A percentile compares a stretch with the other conserved stretches of the same genome.
Conservation (phyloP, 2,888 invertebrate species). For the Uropetala carovei region DNA sequence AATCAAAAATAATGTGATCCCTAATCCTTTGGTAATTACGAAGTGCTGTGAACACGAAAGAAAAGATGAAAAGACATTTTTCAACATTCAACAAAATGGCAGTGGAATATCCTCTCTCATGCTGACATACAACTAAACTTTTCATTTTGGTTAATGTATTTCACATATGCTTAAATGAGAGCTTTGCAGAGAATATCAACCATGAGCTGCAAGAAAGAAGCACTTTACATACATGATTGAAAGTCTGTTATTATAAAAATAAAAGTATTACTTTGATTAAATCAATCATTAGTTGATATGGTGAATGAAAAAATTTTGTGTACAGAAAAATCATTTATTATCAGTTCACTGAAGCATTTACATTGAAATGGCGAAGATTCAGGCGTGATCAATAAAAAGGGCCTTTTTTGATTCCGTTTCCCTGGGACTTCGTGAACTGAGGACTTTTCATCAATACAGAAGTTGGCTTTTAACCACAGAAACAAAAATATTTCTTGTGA, state of each 20-base stretch:
- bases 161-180: not conserved
- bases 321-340: slow-evolving; percentile 68
- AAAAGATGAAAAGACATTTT: slow-evolving; percentile 26
- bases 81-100: slow-evolving; percentile 60
- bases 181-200: slow-evolving; percentile 7
- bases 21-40: slow-evolving; percentile 40
- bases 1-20: slow-evolving; percentile 26
- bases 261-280: slow-evolving; percentile 14
- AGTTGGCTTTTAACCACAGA: slow-evolving; percentile 14
- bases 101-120: slow-evolving; percentile 32
- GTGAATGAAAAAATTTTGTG: slow-evolving; percentile 56
- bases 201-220: slow-evolving; percentile 40
- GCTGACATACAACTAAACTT: slow-evolving; percentile 37
- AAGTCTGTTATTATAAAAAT: slow-evolving; percentile 34
- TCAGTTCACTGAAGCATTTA: slow-evolving; percentile 67
- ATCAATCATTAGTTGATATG: slow-evolving; percentile 22
- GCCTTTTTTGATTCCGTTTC: slow-evolving; percentile 56
- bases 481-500: slow-evolving; percentile 16
- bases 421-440: slow-evolving; percentile 44
- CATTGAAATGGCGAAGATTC: slow-evolving; percentile 65
- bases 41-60: slow-evolving; percentile 45
- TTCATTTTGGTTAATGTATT: slow-evolving; percentile 25
- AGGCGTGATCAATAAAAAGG: slow-evolving; percentile 55
- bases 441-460: slow-evolving; percentile 36
- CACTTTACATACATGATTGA: slow-evolving; percentile 42